phyloP scores from a whole-genome alignment of 2,113 vertebrate genomes.

The Accipiter virgatus region DNA sequence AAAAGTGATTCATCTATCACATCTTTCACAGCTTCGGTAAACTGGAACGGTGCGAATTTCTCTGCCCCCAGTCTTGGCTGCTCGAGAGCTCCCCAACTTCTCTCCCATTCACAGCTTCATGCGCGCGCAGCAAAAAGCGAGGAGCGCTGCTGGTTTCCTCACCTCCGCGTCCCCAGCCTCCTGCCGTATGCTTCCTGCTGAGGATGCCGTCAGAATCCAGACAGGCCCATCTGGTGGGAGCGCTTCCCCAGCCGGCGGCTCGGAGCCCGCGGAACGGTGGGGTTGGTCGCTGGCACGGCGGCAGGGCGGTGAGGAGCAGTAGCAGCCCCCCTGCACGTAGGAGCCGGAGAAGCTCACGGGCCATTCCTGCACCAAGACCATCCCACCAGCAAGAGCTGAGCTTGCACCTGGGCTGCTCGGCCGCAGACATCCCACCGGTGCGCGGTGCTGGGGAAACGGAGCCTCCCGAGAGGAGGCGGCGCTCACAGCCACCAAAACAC shows the following conservation, averaged over 20 bases:
- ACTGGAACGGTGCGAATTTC: not conserved
- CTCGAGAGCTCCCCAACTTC: not conserved
- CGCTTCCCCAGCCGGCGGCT: accelerated
- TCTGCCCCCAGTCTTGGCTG: slow-evolving; percentile 4
- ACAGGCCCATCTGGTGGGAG: not conserved
- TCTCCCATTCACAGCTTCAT: not conserved
- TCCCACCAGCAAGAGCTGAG: accelerated
- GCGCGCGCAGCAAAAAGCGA: accelerated
- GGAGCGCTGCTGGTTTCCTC: not conserved
- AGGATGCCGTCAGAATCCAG: not conserved
- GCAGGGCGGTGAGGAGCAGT: accelerated
- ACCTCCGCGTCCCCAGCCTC: not conserved
- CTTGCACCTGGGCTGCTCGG: not conserved
- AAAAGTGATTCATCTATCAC: slow-evolving; percentile 60
- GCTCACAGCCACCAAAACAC: not conserved
- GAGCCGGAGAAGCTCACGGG: accelerated
- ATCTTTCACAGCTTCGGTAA: slow-evolving; percentile 41
- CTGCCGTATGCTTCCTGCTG: not conserved
- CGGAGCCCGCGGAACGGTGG: accelerated
- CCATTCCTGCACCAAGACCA: accelerated
- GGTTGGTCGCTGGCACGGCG: accelerated
- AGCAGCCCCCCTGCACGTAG: not conserved
- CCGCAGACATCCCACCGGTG: not conserved
- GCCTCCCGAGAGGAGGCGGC: not conserved
- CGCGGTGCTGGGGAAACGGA: not conserved